Percentiles rank a stretch among this genome's conserved stretches.
These are phyloP conservation scores for Hormaphis cornu DNA, from an alignment of 1,140 invertebrate species.

Conservation along the genomic window DNA sequence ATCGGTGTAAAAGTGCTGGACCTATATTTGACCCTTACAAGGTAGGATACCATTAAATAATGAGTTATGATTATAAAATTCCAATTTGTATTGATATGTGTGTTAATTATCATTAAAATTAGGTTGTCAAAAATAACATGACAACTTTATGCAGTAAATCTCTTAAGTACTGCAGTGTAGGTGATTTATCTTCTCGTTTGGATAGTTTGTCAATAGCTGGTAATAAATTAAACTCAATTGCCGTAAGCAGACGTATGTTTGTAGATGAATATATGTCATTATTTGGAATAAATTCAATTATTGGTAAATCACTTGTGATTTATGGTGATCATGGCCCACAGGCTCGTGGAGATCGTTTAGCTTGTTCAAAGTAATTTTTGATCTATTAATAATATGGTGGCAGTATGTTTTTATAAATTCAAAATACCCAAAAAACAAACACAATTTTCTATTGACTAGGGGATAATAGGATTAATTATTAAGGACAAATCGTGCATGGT, in stretches of 20 bases:
- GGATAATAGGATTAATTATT: too few relatives aligned
- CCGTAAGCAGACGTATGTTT: conserved; percentile 62
- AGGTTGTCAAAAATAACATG: conserved; percentile 30
- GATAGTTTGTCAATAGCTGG: conserved; percentile 65
- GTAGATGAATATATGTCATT: conserved; percentile 70
- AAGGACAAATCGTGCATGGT: too few relatives aligned
- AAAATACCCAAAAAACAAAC: neutral
- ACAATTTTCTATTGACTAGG: neutral
- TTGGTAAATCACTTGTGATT: conserved; percentile 77
- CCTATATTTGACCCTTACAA: conserved; percentile 69
- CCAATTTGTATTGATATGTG: neutral
- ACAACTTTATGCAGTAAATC: conserved; percentile 18
- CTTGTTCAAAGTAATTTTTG: conserved; percentile 65
- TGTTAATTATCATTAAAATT: conserved; percentile 6
- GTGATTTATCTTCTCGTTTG: conserved; percentile 52
- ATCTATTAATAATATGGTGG: neutral
- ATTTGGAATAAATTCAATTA: conserved; percentile 60
- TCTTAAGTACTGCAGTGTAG: conserved; percentile 39
- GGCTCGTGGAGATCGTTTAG: conserved; percentile 74
- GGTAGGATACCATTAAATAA: too few relatives aligned
- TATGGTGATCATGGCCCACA: conserved; percentile 79
- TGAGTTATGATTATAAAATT: conserved; percentile 34
- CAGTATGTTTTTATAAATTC: neutral
- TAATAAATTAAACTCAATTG: conserved; percentile 51
- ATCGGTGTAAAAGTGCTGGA: conserved; percentile 72